Base-by-base conservation (phyloP, 2,797 vertebrate genomes). In the Chelon auratus region DNA sequence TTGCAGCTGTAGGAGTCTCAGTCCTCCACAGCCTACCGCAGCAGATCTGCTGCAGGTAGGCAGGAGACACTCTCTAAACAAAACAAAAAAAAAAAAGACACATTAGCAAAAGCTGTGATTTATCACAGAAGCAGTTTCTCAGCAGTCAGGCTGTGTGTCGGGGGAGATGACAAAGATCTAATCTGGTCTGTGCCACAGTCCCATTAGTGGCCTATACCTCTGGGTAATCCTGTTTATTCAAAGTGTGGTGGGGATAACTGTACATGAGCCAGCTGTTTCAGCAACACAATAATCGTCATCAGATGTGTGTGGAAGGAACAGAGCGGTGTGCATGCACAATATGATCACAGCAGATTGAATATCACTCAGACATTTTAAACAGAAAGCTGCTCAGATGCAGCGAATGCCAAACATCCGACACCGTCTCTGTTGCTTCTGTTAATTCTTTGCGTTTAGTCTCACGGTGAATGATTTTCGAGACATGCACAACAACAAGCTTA, bases 21-120 rank as follows among this genome's bases (percentile, higher is more conserved):
- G 72, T 56, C 57, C 72, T 78, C 72, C 82, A 76, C 54, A 64
- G 74, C 67, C 36, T n/a, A 69, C 63, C 75, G 68, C 75, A 68
- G 68, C 75, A 80, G 77, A 80, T 80, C 81, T 83, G 72, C 81
- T 72, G 82, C 85, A 89, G 76, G 77, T 74, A 62, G 33, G 78
- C 71, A 78, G 72, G 78, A 72, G 57, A 74, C 48, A 33, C 60
- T 63, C 70, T 80, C 76, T 90, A 47, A 61, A 84, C 47, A 79
- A 66, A 65, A 67, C 40, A 73, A 1, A 37, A 68, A 73, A 1
- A 37, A 68, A 43, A 52, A 69, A 30, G 50, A 51, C 61, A 86
- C 26, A 81, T 78, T 37, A 87, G 74, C 60, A 75, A 78, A 84
- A 26, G 47, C 48, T 78, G 66, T 52, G 60, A 73, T 81, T 74